phyloP scores from a whole-genome alignment of 2,797 vertebrate genomes.

The Novumbra hubbsi region DNA sequence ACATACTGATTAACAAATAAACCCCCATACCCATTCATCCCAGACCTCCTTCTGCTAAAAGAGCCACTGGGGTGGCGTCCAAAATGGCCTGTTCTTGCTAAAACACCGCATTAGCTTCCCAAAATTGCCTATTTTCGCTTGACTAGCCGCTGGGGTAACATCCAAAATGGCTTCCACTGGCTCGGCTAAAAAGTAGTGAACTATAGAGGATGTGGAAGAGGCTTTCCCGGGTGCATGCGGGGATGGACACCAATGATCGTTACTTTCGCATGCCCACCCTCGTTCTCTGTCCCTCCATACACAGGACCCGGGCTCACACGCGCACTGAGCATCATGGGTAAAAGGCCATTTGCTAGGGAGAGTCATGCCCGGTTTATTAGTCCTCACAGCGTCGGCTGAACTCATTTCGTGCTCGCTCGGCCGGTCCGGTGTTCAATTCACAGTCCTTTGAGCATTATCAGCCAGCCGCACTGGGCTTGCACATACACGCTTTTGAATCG shows the following conservation, averaged over 20 bases:
- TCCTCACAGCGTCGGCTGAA: conserved; percentile 29
- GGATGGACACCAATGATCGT: background rate
- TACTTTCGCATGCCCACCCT: conserved; percentile 24
- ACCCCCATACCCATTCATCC: background rate
- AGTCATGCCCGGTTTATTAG: conserved; percentile 62
- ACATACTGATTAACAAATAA: background rate
- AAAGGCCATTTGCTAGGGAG: conserved; percentile 49
- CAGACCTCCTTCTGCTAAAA: background rate
- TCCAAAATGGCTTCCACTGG: background rate
- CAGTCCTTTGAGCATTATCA: conserved; percentile 23
- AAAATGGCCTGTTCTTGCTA: background rate
- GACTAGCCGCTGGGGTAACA: no score
- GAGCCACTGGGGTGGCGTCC: background rate
- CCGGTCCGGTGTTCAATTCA: conserved; percentile 57
- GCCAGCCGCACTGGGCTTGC: conserved; percentile 51
- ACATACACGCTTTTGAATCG: conserved; percentile 54
- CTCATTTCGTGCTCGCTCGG: conserved; percentile 55
- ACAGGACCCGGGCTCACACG: background rate
- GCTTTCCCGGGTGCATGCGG: background rate
- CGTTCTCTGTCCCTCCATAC: conserved; percentile 35
- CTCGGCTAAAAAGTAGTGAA: background rate
- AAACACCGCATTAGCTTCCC: no score
- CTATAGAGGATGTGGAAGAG: background rate
- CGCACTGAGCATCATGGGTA: conserved; percentile 42
- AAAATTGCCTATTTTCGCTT: no score